phyloP scores from a whole-genome alignment of 2,888 invertebrate genomes.

The Macrosiphum euphorbiae region DNA sequence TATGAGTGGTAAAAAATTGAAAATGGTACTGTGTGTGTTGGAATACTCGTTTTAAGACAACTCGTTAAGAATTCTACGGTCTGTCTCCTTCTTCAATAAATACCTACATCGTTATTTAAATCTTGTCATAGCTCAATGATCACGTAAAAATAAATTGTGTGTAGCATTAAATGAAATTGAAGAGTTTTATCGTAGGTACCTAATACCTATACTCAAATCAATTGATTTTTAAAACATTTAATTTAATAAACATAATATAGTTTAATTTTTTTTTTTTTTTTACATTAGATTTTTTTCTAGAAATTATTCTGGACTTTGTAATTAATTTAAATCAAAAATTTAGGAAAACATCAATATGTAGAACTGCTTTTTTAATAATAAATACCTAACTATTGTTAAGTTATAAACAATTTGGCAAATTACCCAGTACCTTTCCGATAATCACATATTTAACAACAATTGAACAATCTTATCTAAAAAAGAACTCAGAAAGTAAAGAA shows the following conservation, averaged over 20 bases:
- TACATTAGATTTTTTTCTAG: neutral
- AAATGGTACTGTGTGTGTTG: no score
- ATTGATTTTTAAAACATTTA: neutral
- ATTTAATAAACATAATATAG: neutral
- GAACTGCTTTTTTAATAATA: neutral
- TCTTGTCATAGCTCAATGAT: no score
- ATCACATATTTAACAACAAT: slow-evolving; percentile 12
- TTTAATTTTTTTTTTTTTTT: neutral
- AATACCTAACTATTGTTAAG: neutral
- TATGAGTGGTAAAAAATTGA: neutral
- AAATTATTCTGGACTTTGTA: neutral
- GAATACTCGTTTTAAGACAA: no score
- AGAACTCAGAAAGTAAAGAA: neutral
- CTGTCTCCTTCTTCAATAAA: no score
- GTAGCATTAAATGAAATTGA: neutral
- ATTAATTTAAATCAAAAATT: neutral
- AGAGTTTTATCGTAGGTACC: neutral
- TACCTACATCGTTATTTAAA: no score
- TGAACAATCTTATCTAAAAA: no score
- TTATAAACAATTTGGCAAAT: neutral
- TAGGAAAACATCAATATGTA: neutral
- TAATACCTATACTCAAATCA: neutral
- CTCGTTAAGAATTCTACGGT: no score
- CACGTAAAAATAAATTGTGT: no score
- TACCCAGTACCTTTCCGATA: neutral